Percentiles rank a stretch among this genome's conserved stretches.
phyloP scores from a whole-genome alignment of 2,113 vertebrate species.

The Sorex araneus region DNA sequence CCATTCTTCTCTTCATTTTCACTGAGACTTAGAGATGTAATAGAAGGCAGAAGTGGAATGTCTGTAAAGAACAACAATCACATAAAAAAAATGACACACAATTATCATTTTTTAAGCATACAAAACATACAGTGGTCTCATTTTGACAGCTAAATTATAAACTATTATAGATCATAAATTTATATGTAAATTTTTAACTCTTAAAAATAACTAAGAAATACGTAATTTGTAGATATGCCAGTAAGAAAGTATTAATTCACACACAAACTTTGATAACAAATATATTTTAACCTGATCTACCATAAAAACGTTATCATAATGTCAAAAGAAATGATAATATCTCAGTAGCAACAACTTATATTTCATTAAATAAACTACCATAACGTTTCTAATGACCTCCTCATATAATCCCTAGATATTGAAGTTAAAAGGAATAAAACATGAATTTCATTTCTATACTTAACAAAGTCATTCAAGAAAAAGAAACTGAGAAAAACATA shows the following conservation, averaged over 20 bases:
- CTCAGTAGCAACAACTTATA: not conserved
- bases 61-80: constrained; percentile 87
- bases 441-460: not conserved
- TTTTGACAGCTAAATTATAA: constrained; percentile 20
- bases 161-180: constrained; percentile 16
- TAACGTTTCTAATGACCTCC: not conserved
- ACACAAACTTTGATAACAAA: constrained; percentile 6
- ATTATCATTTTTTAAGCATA: constrained; percentile 46
- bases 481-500: not conserved
- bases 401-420: constrained; percentile 43
- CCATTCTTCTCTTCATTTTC: constrained; percentile 95
- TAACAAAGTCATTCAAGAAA: constrained; percentile 53
- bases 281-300: constrained; percentile 40
- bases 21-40: constrained; percentile 93
- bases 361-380: not conserved
- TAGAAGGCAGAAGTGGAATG: constrained; percentile 98
- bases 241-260: not conserved
- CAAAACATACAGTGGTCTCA: not conserved
- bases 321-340: constrained; percentile 30
- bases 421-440: constrained; percentile 13
- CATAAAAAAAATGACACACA: constrained; percentile 46
- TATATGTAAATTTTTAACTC: not conserved
- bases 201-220: not conserved
- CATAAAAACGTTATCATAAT: not conserved
- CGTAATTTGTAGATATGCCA: constrained; percentile 16